Conservation (phyloP, 35 echinoderm and acorn worm genomes). For the Anneissia japonica region DNA sequence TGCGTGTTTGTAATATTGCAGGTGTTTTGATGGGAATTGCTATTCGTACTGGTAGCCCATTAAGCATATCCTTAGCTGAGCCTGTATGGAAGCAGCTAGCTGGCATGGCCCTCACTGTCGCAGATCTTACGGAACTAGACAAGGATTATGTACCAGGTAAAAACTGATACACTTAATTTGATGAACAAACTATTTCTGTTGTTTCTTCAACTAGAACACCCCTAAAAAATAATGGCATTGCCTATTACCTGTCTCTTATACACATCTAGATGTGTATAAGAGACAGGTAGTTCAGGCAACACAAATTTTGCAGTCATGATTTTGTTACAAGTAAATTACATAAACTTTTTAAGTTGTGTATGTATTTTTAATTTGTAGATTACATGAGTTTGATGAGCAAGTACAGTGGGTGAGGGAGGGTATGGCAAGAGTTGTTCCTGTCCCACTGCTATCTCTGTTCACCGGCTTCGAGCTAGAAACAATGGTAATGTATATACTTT, state of each 20-base stretch:
- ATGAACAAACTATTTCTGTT: too few species aligned
- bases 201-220: too few species aligned
- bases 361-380: slow-evolving; percentile 26
- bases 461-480: slow-evolving; percentile 93
- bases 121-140: slow-evolving; percentile 86
- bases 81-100: slow-evolving; percentile 98
- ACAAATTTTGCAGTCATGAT: not conserved
- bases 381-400: slow-evolving; percentile 96
- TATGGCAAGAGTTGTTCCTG: slow-evolving; percentile 87
- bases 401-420: slow-evolving; percentile 96
- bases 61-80: slow-evolving; percentile 88
- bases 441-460: slow-evolving; percentile 91
- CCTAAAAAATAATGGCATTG: too few species aligned
- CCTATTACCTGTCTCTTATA: too few species aligned
- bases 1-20: slow-evolving; percentile 4
- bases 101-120: slow-evolving; percentile 89
- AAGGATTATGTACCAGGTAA: slow-evolving; percentile 91
- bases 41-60: slow-evolving; percentile 85
- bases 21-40: slow-evolving; percentile 98
- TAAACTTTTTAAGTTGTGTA: not conserved
- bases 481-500: too few species aligned
- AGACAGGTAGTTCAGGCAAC: not conserved
- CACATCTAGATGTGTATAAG: too few species aligned
- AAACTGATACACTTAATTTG: too few species aligned
- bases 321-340: not conserved